phyloP scores from a whole-genome alignment of 2,888 invertebrate species.

The Salticus scenicus region DNA sequence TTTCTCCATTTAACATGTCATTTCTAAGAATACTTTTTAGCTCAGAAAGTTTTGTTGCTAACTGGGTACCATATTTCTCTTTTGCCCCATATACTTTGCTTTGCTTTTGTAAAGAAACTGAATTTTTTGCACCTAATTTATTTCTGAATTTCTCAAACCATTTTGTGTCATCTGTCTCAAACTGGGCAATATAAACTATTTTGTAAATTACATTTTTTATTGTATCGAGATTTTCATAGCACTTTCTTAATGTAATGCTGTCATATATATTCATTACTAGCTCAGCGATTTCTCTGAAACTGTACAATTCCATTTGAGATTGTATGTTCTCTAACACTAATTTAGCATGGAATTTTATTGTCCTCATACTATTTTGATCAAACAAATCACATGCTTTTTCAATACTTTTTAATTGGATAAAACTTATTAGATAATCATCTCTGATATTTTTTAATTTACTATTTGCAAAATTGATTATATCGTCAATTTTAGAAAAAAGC shows the following conservation, averaged over 20 bases:
- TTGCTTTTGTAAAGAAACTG: not conserved
- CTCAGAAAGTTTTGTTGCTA: not conserved
- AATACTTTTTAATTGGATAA: not conserved
- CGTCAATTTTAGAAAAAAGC: slow-evolving; percentile 5
- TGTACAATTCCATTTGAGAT: not conserved
- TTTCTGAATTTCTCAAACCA: slow-evolving; percentile 23
- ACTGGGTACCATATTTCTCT: not conserved
- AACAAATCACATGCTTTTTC: not conserved
- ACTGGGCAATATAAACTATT: slow-evolving; percentile 8
- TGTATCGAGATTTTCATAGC: not conserved
- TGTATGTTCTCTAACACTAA: not conserved
- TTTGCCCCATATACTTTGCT: not conserved
- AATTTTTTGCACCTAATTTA: slow-evolving; percentile 16
- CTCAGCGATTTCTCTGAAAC: slow-evolving; percentile 14
- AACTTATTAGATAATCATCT: not conserved
- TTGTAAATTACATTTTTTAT: slow-evolving; percentile 7
- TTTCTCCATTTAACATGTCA: not conserved
- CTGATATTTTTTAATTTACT: not conserved
- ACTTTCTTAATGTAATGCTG: not conserved
- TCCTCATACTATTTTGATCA: slow-evolving; percentile 8
- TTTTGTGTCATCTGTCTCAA: slow-evolving; percentile 1
- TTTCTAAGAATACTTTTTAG: slow-evolving; percentile 16
- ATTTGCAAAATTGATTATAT: not conserved
- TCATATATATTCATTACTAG: not conserved
- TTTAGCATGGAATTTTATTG: not conserved